These are phyloP conservation scores for Xenentodon cancila DNA, from an alignment of 2,797 vertebrate genomes.

Conservation along the genomic window DNA sequence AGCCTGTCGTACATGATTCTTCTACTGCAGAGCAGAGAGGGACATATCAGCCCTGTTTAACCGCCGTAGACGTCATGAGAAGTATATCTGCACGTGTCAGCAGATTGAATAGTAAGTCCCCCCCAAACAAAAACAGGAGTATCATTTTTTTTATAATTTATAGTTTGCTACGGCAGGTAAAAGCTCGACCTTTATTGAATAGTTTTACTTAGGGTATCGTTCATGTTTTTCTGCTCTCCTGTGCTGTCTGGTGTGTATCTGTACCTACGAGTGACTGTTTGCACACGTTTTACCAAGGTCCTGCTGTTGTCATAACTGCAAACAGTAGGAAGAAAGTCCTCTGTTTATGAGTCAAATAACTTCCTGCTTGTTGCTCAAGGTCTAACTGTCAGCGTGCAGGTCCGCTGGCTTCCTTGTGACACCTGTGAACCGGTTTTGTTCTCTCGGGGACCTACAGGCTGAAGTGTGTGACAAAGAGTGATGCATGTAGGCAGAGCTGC, in stretches of 20 bases:
- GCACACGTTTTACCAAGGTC: neutral
- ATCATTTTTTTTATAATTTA: neutral
- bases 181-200: neutral
- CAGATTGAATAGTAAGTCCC: constrained; percentile 16
- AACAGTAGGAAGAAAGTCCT: constrained; percentile 25
- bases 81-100: constrained; percentile 27
- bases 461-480: constrained; percentile 11
- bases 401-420: constrained; percentile 22
- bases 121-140: constrained; percentile 27
- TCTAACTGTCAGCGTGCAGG: constrained; percentile 28
- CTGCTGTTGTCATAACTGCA: constrained; percentile 14
- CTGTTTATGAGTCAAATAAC: constrained; percentile 48
- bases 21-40: constrained; percentile 11
- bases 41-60: constrained; percentile 26
- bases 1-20: neutral
- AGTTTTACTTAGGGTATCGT: no score
- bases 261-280: neutral
- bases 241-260: neutral
- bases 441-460: constrained; percentile 5
- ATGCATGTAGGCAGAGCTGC: constrained; percentile 13
- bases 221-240: neutral
- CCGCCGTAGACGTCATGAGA: constrained; percentile 29
- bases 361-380: constrained; percentile 48
- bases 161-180: neutral
- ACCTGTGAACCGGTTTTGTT: constrained; percentile 17